Evolutionary conservation across 1,140 invertebrate species (phyloP).

Genomic region (Megalonaias nervosa): DNA sequence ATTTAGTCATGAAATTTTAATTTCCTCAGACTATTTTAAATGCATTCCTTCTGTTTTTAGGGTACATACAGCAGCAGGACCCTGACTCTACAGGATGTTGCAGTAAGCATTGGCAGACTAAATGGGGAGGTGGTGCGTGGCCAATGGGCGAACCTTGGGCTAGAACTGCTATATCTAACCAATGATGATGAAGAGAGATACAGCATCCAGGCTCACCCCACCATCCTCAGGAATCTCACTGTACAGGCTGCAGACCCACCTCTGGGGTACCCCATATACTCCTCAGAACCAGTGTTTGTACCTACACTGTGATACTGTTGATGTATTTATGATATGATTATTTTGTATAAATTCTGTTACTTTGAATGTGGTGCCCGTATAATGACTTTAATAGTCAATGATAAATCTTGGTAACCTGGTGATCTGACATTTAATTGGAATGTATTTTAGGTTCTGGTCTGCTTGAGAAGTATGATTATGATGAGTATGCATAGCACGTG

Average conservation of each 20-base stretch:
- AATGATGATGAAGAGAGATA: conserved; percentile 77
- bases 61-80: conserved; percentile 70
- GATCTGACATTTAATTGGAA: too few species aligned
- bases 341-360: too few species aligned
- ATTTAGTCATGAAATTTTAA: neutral
- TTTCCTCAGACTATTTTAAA: neutral
- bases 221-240: conserved; percentile 73
- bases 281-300: conserved; percentile 63
- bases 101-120: conserved; percentile 70
- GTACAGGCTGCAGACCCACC: conserved; percentile 75
- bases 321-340: too few species aligned
- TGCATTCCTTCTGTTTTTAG: conserved; percentile 48
- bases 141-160: conserved; percentile 74
- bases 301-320: neutral
- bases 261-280: conserved; percentile 74
- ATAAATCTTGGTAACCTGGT: too few species aligned
- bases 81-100: conserved; percentile 69
- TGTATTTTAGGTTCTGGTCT: too few species aligned
- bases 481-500: too few species aligned
- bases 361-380: too few species aligned
- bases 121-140: conserved; percentile 71
- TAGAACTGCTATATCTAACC: conserved; percentile 75
- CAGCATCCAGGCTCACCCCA: conserved; percentile 75
- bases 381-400: too few species aligned
- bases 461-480: too few species aligned